A percentile compares a stretch with the other conserved stretches of the same genome.
Conservation (phyloP, 2,888 invertebrate genomes). For the Tenthredo livida region DNA sequence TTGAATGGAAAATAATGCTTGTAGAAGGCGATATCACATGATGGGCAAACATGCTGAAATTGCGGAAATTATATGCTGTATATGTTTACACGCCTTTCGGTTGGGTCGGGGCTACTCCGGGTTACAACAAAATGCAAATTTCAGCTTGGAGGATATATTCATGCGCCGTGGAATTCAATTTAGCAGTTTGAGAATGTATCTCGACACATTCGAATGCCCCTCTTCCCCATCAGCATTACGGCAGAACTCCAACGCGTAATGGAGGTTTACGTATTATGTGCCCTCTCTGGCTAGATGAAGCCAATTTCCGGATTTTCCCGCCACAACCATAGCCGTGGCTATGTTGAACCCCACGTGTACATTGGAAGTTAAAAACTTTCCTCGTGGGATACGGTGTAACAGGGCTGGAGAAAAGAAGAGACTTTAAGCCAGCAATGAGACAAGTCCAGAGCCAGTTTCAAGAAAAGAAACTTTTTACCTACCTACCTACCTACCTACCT, state of each 20-base stretch:
- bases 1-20: background rate
- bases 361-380: conserved; percentile 38
- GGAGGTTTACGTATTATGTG: conserved; percentile 50
- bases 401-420: background rate
- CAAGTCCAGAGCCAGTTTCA: conserved; percentile 27
- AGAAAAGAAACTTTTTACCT: conserved; percentile 27
- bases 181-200: conserved; percentile 51
- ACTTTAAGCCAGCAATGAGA: conserved; percentile 37
- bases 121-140: conserved; percentile 49
- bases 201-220: conserved; percentile 51
- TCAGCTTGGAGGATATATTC: conserved; percentile 45
- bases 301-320: conserved; percentile 51
- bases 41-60: background rate
- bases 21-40: background rate
- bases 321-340: conserved; percentile 26
- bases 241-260: conserved; percentile 30
- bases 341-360: conserved; percentile 26
- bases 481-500: background rate
- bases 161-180: conserved; percentile 47
- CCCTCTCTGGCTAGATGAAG: conserved; percentile 47
- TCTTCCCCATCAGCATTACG: conserved; percentile 12
- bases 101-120: background rate
- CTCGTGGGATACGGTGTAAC: background rate
- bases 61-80: conserved; percentile 9
- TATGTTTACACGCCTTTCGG: background rate